These are phyloP conservation scores for Tethea ocularis DNA, from an alignment of 2,888 invertebrate genomes.

Conservation along the genomic window DNA sequence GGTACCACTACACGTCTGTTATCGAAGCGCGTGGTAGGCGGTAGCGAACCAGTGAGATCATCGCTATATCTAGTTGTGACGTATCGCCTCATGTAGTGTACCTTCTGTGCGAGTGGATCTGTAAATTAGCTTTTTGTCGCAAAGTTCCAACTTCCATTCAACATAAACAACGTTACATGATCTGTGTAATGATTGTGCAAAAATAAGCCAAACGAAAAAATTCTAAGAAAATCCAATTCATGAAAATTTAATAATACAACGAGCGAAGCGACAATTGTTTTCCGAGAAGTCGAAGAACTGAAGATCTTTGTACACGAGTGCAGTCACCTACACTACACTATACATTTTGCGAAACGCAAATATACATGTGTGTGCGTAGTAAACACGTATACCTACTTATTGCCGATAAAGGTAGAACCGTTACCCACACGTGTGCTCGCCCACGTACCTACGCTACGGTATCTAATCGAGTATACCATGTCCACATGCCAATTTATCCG, in stretches of 20 bases:
- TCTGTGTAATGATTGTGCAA: background rate
- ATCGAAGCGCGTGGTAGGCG: slow-evolving; percentile 50
- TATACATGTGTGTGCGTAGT: slow-evolving; percentile 34
- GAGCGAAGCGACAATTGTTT: background rate
- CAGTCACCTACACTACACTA: slow-evolving; percentile 11
- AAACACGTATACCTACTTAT: slow-evolving; percentile 35
- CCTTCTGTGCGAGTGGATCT: slow-evolving; percentile 35
- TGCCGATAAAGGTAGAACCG: slow-evolving; percentile 62
- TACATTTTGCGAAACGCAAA: slow-evolving; percentile 34
- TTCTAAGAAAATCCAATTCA: background rate
- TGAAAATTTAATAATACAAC: background rate
- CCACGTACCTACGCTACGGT: slow-evolving; percentile 39
- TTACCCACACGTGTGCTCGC: slow-evolving; percentile 70
- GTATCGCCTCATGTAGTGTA: slow-evolving; percentile 44
- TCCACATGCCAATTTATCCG: slow-evolving; percentile 27
- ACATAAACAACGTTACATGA: slow-evolving; percentile 15
- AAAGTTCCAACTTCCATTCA: slow-evolving; percentile 28
- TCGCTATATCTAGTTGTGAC: slow-evolving; percentile 77
- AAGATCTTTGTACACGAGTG: background rate
- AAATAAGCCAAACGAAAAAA: background rate
- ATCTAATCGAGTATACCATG: slow-evolving; percentile 45
- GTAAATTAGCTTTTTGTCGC: slow-evolving; percentile 39
- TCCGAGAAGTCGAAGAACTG: slow-evolving; percentile 2
- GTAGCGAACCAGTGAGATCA: slow-evolving; percentile 62
- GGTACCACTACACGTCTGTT: slow-evolving; percentile 40